A percentile compares a stretch with the other conserved stretches of the same genome.
phyloP scores from a whole-genome alignment of 2,797 vertebrate genomes.

The Melanotaenia parkinsoni region DNA sequence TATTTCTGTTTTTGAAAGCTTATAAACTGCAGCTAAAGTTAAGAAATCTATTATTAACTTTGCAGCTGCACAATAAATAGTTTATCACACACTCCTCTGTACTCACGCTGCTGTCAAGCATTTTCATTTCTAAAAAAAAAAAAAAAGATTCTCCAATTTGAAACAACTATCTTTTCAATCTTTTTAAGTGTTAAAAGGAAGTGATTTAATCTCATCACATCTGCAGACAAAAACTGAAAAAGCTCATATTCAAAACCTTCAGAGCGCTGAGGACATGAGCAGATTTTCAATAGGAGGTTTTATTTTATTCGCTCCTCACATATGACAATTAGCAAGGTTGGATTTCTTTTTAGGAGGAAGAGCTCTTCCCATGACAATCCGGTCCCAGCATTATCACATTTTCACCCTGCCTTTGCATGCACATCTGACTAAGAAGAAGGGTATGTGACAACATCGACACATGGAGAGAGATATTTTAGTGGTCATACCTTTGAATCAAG shows the following conservation, averaged over 20 bases:
- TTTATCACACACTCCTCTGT: background rate
- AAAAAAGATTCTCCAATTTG: background rate
- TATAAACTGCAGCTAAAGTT: background rate
- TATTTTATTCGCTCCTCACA: constrained; percentile 14
- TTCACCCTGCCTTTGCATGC: background rate
- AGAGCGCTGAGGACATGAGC: constrained; percentile 27
- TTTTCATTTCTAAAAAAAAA: background rate
- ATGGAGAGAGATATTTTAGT: background rate
- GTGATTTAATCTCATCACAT: constrained; percentile 42
- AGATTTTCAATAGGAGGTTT: constrained; percentile 46
- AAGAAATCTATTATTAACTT: constrained; percentile 5
- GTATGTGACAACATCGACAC: background rate
- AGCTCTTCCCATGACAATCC: constrained; percentile 2
- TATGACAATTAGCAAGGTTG: background rate
- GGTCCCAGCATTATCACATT: constrained; percentile 28
- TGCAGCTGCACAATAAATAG: constrained; percentile 1
- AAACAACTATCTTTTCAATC: constrained; percentile 45
- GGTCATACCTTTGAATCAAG: constrained; percentile 58
- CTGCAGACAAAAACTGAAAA: constrained; percentile 49
- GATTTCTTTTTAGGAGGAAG: constrained; percentile 12
- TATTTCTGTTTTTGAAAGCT: background rate
- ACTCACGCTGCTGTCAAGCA: background rate
- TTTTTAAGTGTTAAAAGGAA: constrained; percentile 23
- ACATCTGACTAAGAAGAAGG: background rate
- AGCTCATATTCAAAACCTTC: constrained; percentile 40